These are phyloP conservation scores for Cranoglanis bouderius DNA, from an alignment of 2,113 vertebrate genomes.

Conservation along the genomic window DNA sequence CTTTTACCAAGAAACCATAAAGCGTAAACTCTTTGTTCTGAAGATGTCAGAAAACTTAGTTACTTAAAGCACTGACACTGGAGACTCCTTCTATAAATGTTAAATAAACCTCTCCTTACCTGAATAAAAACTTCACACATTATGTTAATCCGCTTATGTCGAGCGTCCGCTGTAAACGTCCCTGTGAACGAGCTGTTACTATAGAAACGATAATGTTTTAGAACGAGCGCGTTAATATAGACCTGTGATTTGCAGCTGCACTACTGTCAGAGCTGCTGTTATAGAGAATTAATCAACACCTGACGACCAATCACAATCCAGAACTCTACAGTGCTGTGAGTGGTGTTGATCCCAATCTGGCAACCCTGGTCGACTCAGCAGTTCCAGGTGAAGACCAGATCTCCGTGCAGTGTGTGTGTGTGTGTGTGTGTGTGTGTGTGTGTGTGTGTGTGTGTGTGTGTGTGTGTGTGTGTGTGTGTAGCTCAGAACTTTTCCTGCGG, in stretches of 20 bases:
- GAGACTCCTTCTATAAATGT: not conserved
- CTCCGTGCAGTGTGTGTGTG: conserved; percentile 2
- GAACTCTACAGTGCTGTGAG: accelerated
- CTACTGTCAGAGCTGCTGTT: not conserved
- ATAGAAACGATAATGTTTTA: not conserved
- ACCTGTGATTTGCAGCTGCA: no score
- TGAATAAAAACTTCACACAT: not conserved
- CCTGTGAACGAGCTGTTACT: not conserved
- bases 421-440: conserved; percentile 21
- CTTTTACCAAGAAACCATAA: not conserved
- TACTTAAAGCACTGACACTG: not conserved
- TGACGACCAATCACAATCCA: not conserved
- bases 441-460: conserved; percentile 16
- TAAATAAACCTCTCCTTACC: not conserved
- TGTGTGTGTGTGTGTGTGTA: conserved; percentile 18
- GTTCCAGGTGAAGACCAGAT: conserved; percentile 31
- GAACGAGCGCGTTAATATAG: not conserved
- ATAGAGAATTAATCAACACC: not conserved
- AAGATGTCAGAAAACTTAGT: not conserved
- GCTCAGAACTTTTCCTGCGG: conserved; percentile 6
- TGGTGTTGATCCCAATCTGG: conserved; percentile 39
- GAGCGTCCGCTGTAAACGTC: not conserved
- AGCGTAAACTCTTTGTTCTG: not conserved
- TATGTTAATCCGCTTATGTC: not conserved
- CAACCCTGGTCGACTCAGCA: conserved; percentile 40